Conservation (phyloP, 2,113 vertebrate genomes). For the Conger conger region DNA sequence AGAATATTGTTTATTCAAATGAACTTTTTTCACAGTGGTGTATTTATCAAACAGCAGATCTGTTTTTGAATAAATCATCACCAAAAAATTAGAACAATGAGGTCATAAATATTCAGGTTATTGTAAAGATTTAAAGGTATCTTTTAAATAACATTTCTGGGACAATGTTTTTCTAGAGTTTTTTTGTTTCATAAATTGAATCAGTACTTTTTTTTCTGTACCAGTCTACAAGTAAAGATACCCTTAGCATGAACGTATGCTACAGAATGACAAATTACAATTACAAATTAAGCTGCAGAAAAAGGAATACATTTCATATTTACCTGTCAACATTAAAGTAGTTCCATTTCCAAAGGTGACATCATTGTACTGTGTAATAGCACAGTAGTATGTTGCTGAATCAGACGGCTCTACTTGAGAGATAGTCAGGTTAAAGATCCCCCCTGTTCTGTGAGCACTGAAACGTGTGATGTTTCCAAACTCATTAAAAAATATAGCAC, state of each 20-base stretch:
- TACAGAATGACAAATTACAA: background rate
- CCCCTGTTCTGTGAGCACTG: constrained; percentile 31
- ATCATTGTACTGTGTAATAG: background rate
- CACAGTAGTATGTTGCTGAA: constrained; percentile 46
- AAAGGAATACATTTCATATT: constrained; percentile 1
- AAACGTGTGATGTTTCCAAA: background rate
- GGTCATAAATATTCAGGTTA: no score
- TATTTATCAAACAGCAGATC: no score
- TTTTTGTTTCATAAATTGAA: no score
- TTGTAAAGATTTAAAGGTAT: no score
- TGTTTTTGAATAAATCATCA: no score
- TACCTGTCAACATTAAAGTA: constrained; percentile 44
- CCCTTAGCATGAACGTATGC: no score
- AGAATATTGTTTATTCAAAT: no score
- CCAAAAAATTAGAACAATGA: no score
- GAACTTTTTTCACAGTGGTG: no score
- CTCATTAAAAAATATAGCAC: background rate
- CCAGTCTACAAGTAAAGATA: background rate
- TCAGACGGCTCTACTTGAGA: constrained; percentile 24
- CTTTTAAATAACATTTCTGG: no score
- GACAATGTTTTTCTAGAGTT: no score
- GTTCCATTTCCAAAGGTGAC: constrained; percentile 18
- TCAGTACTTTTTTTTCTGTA: no score
- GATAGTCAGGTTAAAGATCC: constrained; percentile 40
- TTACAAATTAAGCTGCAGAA: background rate